Evolutionary conservation across 1,140 invertebrate species (phyloP).

Genomic region (Calliphora vicina): DNA sequence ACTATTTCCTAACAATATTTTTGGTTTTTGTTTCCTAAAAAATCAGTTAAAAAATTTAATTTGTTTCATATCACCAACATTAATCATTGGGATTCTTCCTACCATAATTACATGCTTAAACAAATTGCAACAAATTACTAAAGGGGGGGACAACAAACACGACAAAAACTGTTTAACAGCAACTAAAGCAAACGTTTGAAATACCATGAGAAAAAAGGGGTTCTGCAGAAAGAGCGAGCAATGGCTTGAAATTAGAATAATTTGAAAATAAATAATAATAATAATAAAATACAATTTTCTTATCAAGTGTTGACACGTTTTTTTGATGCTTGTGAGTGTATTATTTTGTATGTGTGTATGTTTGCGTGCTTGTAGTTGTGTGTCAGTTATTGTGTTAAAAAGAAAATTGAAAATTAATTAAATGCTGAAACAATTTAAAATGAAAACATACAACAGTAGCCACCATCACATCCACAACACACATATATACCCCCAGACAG

Average conservation of each 20-base stretch:
- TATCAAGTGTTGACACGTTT: conserved; percentile 1
- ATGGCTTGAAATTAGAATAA: background rate
- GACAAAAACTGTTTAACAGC: too few relatives aligned
- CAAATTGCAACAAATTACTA: too few relatives aligned
- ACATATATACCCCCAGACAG: background rate
- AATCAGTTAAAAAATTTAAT: too few relatives aligned
- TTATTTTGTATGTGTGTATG: background rate
- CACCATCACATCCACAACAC: background rate
- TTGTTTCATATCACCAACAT: too few relatives aligned
- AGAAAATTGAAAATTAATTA: background rate
- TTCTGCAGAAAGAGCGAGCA: background rate
- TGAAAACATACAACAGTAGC: background rate
- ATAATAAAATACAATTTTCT: background rate
- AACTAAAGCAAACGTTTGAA: background rate
- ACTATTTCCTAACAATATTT: too few relatives aligned
- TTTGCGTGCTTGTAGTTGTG: background rate
- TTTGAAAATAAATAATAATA: background rate
- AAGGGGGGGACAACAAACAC: too few relatives aligned
- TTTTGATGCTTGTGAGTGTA: background rate
- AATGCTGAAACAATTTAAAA: background rate
- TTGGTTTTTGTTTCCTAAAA: too few relatives aligned
- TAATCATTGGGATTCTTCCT: too few relatives aligned
- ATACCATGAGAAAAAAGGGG: background rate
- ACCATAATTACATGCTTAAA: too few relatives aligned
- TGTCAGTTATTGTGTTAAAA: background rate